Conservation (phyloP, 2,797 vertebrate genomes). For the Peromyscus nudipes region DNA sequence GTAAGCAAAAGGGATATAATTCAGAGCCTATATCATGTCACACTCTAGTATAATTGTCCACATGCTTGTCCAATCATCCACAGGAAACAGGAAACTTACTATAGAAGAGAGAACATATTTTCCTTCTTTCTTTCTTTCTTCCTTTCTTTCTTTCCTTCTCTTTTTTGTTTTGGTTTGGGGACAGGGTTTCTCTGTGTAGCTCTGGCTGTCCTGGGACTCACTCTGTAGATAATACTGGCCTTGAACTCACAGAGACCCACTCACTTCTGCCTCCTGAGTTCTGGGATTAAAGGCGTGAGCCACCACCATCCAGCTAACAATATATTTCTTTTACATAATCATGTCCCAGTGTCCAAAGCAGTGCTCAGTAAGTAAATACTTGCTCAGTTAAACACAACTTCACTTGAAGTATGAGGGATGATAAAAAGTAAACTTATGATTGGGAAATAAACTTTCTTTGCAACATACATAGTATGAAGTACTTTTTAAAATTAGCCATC, state of each 20-base stretch:
- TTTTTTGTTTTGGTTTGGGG: not conserved
- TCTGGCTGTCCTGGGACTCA: not conserved
- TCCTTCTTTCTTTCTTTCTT: not conserved
- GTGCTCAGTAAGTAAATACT: constrained; percentile 31
- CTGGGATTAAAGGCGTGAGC: not conserved
- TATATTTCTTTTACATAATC: constrained; percentile 22
- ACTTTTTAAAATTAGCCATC: not conserved
- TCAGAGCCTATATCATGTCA: not conserved
- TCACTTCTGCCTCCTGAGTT: not conserved
- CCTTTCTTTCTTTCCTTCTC: not conserved
- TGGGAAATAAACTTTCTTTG: constrained; percentile 22
- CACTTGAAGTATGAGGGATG: constrained; percentile 45
- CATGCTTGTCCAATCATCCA: not conserved
- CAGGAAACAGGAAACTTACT: not conserved
- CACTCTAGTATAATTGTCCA: constrained; percentile 3
- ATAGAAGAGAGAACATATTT: constrained; percentile 9
- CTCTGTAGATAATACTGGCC: not conserved
- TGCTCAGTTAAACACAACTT: not conserved
- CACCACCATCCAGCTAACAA: not conserved
- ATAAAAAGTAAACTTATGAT: constrained; percentile 34
- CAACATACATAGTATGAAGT: not conserved
- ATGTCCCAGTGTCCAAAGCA: not conserved
- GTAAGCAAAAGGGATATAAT: not conserved
- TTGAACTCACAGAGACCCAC: not conserved
- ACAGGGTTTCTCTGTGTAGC: not conserved